Conservation (phyloP, 1,140 invertebrate genomes). For the Arctopsyche grandis region DNA sequence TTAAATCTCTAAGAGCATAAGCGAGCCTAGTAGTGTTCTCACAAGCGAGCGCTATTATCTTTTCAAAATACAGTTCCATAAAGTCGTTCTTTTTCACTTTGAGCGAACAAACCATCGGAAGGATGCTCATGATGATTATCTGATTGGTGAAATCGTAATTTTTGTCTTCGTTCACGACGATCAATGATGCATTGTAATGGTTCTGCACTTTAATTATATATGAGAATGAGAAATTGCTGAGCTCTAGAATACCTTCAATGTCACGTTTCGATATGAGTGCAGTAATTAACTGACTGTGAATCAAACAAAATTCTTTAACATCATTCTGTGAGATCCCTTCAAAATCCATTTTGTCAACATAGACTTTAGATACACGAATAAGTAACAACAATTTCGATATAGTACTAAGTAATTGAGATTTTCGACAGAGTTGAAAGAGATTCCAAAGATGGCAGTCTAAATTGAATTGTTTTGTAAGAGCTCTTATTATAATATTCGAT, state of each 20-base stretch:
- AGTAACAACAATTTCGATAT: conserved; percentile 48
- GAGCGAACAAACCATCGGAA: conserved; percentile 69
- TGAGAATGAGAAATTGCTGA: conserved; percentile 59
- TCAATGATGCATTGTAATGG: conserved; percentile 54
- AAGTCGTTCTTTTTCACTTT: conserved; percentile 62
- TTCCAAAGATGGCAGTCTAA: conserved; percentile 55
- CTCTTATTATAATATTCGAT: conserved; percentile 58
- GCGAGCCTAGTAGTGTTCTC: conserved; percentile 71
- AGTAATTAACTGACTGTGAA: conserved; percentile 65
- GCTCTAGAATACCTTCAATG: conserved; percentile 57
- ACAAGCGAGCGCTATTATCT: conserved; percentile 71
- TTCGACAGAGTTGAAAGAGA: conserved; percentile 49
- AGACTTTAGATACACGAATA: conserved; percentile 35
- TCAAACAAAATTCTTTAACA: conserved; percentile 58
- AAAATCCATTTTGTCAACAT: conserved; percentile 32
- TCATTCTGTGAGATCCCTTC: conserved; percentile 52
- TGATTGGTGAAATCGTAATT: conserved; percentile 66
- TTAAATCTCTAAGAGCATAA: conserved; percentile 69
- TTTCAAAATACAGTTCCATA: conserved; percentile 71
- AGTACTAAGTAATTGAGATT: conserved; percentile 25
- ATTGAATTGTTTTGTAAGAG: conserved; percentile 56
- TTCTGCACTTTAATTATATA: conserved; percentile 59
- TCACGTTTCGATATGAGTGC: conserved; percentile 63
- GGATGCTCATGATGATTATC: conserved; percentile 68
- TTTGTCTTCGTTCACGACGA: conserved; percentile 59